Base-by-base conservation (phyloP, 2,888 invertebrate species). In the Protula sp. region DNA sequence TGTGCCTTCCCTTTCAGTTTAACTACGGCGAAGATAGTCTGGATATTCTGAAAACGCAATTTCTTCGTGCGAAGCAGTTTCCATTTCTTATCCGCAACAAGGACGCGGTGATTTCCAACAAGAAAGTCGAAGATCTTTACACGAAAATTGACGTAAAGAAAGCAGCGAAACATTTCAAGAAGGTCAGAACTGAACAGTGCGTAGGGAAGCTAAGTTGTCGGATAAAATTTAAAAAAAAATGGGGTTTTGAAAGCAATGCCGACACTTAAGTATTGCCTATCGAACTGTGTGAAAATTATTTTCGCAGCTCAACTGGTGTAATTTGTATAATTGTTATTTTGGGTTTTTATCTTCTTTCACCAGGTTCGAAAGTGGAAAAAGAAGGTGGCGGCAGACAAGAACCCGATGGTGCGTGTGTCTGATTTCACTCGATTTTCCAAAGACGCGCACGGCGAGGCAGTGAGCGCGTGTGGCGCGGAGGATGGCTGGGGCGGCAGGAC, bases 21-120 rank as follows among this genome's bases (percentile, higher is more conserved):
- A 70, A 74, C 61, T 82, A 82, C 67, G 82, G 82, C 26, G 81
- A 82, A 58, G 82, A 82, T 70, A 82, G 84, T 4, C 67, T 85
- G 65, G 98, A 99, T 74, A 89, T 98, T 53, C 84, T 87, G 0
- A 92, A 92, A 79, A 87, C 90, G 0, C 90, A 91, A 69, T 97
- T 91, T 79, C 84, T 99, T 19, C 88, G 87, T 56, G 76, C 86
- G 47, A 86, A 89, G 55, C 90, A 90, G 72, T 83, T 93, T 38
- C 83, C 85, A 24, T 93, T 98, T 76, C 83, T 99, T 4, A 85
- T 88, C n/a, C 86, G 89, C 30, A 99, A 99, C 64, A 65, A 52
- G 58, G 82, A 86, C 3, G 88, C 87, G 0, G 85, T 91, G 30
- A 71, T 88, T 0, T 82, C 87, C 57, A 82, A 86, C 55, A 81